Percentiles rank a stretch among this genome's conserved stretches.
phyloP scores from a whole-genome alignment of 2,113 vertebrate species.

The Amphilophus citrinellus region DNA sequence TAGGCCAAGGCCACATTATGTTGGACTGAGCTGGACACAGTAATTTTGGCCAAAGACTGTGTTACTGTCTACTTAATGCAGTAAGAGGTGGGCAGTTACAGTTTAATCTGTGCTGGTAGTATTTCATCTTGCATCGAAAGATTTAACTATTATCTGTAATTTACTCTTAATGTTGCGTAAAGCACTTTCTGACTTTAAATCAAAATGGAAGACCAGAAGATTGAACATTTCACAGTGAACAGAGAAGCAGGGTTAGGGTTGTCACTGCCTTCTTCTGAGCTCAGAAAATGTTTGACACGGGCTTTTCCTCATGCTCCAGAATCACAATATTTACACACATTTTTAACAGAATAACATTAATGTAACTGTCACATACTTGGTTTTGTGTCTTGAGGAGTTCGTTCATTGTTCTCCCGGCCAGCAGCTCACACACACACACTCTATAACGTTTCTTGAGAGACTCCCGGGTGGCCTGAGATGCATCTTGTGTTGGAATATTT shows the following conservation, averaged over 20 bases:
- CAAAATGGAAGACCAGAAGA: not conserved
- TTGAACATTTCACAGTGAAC: not conserved
- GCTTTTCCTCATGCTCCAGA: constrained; percentile 11
- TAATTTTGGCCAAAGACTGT: not conserved
- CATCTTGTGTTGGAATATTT: constrained; percentile 30
- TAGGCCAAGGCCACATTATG: constrained; percentile 53
- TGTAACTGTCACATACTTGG: not conserved
- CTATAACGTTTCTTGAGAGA: not conserved
- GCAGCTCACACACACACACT: not conserved
- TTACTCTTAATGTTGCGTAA: not conserved
- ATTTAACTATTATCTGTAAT: constrained; percentile 8
- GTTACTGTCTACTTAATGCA: constrained; percentile 11
- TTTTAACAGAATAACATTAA: constrained; percentile 21
- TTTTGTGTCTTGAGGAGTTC: not conserved
- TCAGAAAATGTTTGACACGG: constrained; percentile 37
- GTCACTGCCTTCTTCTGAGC: not conserved
- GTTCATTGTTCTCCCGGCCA: not conserved
- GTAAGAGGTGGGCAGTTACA: constrained; percentile 12
- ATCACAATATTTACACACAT: constrained; percentile 58
- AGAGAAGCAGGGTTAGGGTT: not conserved
- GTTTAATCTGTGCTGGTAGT: not conserved
- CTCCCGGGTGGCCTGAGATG: constrained; percentile 40
- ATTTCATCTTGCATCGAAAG: constrained; percentile 11
- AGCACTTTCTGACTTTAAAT: constrained; percentile 15
- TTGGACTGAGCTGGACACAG: constrained; percentile 6